Percentiles rank a stretch among this genome's conserved stretches.
These are phyloP conservation scores for Trichomalopsis sarcophagae DNA, from an alignment of 1,140 invertebrate genomes.

Conservation along the genomic window DNA sequence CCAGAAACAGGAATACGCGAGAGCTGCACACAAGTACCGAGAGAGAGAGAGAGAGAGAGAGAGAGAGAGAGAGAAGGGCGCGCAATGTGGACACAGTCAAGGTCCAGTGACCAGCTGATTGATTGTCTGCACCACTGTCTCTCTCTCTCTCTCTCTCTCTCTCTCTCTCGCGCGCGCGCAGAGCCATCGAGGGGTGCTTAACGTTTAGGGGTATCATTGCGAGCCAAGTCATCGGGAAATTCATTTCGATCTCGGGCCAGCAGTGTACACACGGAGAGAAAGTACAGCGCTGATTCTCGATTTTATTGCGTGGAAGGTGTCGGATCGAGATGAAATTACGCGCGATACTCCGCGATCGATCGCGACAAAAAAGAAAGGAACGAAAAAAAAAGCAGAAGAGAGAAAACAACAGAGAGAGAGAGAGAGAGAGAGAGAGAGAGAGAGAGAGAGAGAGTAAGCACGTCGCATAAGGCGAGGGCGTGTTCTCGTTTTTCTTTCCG, in stretches of 20 bases:
- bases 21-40: no score
- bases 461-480: conserved; percentile 67
- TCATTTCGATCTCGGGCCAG: conserved; percentile 46
- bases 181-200: conserved; percentile 49
- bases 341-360: background rate
- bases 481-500: conserved; percentile 67
- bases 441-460: conserved; percentile 7
- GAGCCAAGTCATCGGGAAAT: conserved; percentile 52
- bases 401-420: background rate
- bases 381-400: background rate
- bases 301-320: conserved; percentile 40
- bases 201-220: conserved; percentile 27
- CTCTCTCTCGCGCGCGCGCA: background rate
- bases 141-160: conserved; percentile 57
- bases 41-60: no score
- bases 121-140: conserved; percentile 73
- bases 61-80: conserved; percentile 54
- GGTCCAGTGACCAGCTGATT: conserved; percentile 73
- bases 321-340: conserved; percentile 23
- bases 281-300: background rate
- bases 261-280: background rate
- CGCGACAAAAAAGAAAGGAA: conserved; percentile 30
- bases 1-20: background rate
- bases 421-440: conserved; percentile 1
- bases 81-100: conserved; percentile 75